Conservation (phyloP, 2,797 vertebrate species). For the Clarias platycephalus region DNA sequence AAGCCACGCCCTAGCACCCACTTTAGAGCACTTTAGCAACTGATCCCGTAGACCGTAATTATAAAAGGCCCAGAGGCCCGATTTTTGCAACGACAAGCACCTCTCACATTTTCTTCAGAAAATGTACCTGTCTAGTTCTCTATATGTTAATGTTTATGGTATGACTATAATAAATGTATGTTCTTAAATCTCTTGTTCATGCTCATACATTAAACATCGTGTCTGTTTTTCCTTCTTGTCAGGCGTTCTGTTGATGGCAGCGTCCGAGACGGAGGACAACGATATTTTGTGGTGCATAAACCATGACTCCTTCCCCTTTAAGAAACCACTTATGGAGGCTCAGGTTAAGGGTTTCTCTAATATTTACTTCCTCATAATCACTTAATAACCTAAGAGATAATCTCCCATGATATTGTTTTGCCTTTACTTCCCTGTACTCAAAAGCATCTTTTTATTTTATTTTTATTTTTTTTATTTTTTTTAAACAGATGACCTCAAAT, state of each 20-base stretch:
- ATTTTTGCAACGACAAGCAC: too few relatives aligned
- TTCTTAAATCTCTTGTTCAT: background rate
- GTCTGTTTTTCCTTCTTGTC: background rate
- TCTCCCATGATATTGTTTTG: background rate
- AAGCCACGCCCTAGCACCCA: too few relatives aligned
- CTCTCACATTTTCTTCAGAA: too few relatives aligned
- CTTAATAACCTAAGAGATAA: background rate
- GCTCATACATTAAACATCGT: background rate
- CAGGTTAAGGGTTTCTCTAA: slow-evolving; percentile 76
- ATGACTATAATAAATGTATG: background rate
- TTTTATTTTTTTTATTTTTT: too few relatives aligned
- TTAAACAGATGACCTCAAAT: slow-evolving; percentile 83
- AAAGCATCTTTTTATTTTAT: background rate
- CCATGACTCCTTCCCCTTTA: slow-evolving; percentile 96
- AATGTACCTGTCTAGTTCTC: too few relatives aligned
- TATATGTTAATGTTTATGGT: background rate
- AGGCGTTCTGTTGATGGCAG: slow-evolving; percentile 92
- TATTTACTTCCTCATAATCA: background rate
- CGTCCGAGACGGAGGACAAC: slow-evolving; percentile 94
- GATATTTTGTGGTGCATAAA: slow-evolving; percentile 97
- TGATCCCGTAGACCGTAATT: too few relatives aligned
- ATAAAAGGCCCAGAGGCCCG: too few relatives aligned
- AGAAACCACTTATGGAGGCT: slow-evolving; percentile 95
- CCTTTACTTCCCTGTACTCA: background rate
- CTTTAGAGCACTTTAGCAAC: too few relatives aligned